These are phyloP conservation scores for Apostichopus californicus DNA, from an alignment of 35 echinoderm and acorn worm genomes.

Conservation along the genomic window DNA sequence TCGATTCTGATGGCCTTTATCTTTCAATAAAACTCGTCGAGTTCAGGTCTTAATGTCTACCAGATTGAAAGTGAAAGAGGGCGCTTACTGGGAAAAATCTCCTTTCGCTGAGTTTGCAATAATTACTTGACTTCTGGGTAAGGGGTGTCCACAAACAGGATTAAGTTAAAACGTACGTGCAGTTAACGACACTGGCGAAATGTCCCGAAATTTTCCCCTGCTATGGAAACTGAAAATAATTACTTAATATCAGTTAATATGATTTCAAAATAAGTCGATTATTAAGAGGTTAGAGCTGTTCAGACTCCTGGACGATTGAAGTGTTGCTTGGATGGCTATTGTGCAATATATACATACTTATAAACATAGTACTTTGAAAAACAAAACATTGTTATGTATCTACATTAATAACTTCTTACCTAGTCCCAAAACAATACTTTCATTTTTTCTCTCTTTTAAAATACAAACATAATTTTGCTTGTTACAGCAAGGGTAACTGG, in stretches of 20 bases:
- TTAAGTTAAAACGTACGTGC: background rate
- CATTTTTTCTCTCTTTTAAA: too few species aligned
- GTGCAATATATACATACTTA: too few species aligned
- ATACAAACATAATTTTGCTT: too few species aligned
- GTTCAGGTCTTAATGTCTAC: background rate
- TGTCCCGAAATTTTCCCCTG: background rate
- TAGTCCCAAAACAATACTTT: too few species aligned
- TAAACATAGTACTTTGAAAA: too few species aligned
- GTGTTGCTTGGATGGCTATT: too few species aligned
- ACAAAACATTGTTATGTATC: too few species aligned
- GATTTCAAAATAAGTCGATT: background rate
- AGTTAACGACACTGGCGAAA: background rate
- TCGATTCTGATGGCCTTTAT: too few species aligned
- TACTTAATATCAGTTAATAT: background rate
- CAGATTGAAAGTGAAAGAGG: background rate
- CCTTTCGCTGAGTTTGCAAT: background rate
- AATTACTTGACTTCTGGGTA: background rate
- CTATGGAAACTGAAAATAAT: background rate
- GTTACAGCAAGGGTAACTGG: too few species aligned
- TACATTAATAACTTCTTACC: too few species aligned
- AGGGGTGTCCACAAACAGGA: background rate
- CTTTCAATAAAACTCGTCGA: too few species aligned
- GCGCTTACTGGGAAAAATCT: background rate
- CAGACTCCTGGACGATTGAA: background rate
- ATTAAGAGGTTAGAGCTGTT: background rate